Evolutionary conservation across 2,113 vertebrate species (phyloP).

Genomic region (Podocnemis expansa): DNA sequence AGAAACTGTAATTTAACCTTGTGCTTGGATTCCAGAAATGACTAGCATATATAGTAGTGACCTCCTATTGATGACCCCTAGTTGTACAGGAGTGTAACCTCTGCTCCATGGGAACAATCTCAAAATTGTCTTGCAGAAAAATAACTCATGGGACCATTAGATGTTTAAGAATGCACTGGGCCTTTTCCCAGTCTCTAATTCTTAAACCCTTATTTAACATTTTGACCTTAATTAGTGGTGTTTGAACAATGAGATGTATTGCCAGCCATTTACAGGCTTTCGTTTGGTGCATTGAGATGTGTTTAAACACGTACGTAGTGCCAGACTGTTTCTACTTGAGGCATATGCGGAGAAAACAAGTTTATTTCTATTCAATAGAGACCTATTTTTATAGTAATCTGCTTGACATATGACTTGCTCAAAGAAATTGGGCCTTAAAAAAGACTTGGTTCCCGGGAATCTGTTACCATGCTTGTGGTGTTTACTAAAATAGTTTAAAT

Average conservation of each 20-base stretch:
- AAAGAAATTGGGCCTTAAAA: not conserved
- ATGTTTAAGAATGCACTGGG: not conserved
- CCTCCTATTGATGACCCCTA: not conserved
- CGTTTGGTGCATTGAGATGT: not conserved
- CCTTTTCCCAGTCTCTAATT: not conserved
- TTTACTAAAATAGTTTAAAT: accelerated
- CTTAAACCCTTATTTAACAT: not conserved
- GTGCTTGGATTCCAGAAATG: not conserved
- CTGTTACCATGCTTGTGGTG: accelerated
- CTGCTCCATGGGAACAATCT: not conserved
- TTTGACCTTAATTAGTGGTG: not conserved
- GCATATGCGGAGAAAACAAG: not conserved
- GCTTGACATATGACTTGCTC: not conserved
- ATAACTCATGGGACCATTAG: not conserved
- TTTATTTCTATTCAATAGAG: constrained; percentile 45
- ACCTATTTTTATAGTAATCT: constrained; percentile 49
- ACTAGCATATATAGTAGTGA: accelerated
- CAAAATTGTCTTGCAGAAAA: not conserved
- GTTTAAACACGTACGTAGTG: not conserved
- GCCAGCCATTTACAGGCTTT: not conserved
- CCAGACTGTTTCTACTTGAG: constrained; percentile 35
- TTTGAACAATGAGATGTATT: not conserved
- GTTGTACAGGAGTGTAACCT: not conserved
- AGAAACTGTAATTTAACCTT: not conserved
- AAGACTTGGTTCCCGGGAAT: not conserved